phyloP scores from a whole-genome alignment of 2,113 vertebrate genomes.

The Hippoglossus stenolepis region DNA sequence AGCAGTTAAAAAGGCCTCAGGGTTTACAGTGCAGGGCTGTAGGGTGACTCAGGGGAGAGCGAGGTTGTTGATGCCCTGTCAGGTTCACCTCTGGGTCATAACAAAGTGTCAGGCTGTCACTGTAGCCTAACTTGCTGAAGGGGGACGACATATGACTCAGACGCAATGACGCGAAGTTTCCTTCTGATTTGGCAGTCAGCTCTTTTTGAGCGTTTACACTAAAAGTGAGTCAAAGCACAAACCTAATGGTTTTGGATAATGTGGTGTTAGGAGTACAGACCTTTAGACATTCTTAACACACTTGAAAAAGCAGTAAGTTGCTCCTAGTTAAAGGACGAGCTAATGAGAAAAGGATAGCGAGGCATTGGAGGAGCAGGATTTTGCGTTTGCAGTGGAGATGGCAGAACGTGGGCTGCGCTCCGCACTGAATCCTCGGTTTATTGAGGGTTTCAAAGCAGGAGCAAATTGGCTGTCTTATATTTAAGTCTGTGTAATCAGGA shows the following conservation, averaged over 20 bases:
- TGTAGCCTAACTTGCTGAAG: conserved; percentile 40
- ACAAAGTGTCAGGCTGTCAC: conserved; percentile 63
- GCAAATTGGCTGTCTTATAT: conserved; percentile 77
- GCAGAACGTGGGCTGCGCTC: conserved; percentile 23
- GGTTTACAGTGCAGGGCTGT: conserved; percentile 48
- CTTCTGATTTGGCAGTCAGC: conserved; percentile 44
- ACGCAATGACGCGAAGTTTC: conserved; percentile 27
- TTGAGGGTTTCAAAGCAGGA: conserved; percentile 63
- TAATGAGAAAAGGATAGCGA: neutral
- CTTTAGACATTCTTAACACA: no score
- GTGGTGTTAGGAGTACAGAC: neutral
- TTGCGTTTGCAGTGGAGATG: conserved; percentile 38
- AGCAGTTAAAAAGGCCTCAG: conserved; percentile 4
- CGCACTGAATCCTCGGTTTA: conserved; percentile 49
- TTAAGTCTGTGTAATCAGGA: conserved; percentile 78
- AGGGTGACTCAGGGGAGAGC: conserved; percentile 55
- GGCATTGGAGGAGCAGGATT: conserved; percentile 1
- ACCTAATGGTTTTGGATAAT: neutral
- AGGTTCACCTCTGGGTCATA: conserved; percentile 58
- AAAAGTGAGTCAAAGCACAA: conserved; percentile 8
- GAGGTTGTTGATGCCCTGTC: conserved; percentile 58
- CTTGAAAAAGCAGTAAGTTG: neutral
- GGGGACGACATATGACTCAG: conserved; percentile 53
- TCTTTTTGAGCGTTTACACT: conserved; percentile 31
- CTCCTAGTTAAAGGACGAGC: neutral